Conservation (phyloP, 2,113 vertebrate species). For the Motacilla alba region DNA sequence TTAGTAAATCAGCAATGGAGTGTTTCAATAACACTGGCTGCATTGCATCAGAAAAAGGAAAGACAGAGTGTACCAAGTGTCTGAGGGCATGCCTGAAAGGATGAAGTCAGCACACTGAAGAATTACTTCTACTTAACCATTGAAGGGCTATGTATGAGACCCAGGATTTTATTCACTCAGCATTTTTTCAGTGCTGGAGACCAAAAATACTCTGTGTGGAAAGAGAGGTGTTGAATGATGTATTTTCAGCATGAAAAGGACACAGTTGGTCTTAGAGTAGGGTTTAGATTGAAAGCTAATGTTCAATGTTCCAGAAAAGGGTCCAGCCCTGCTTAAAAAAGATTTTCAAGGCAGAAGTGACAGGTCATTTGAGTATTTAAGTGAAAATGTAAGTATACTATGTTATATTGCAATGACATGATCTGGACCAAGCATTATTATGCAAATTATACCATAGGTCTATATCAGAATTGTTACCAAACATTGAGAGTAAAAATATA, state of each 20-base stretch:
- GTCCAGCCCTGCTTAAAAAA: neutral
- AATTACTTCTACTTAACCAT: constrained; percentile 6
- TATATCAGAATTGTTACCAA: neutral
- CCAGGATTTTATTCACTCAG: neutral
- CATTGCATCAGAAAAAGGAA: constrained; percentile 51
- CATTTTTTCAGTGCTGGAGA: neutral
- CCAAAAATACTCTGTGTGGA: neutral
- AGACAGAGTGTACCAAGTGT: neutral
- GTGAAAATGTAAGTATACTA: neutral
- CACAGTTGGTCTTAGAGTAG: fast-evolving
- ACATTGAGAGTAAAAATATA: neutral
- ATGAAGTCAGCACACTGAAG: constrained; percentile 26
- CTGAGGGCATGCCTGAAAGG: neutral
- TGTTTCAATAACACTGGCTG: constrained; percentile 52
- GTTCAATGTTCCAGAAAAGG: neutral
- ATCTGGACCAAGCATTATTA: neutral
- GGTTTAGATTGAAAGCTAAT: neutral
- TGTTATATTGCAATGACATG: neutral
- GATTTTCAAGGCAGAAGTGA: neutral
- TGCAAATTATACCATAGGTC: neutral
- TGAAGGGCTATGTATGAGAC: neutral
- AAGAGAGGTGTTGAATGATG: neutral
- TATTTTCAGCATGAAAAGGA: neutral
- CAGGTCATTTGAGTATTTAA: neutral
- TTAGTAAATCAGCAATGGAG: constrained; percentile 47